phyloP scores from a whole-genome alignment of 2,888 invertebrate genomes.

The Blastobasis lacticolella region DNA sequence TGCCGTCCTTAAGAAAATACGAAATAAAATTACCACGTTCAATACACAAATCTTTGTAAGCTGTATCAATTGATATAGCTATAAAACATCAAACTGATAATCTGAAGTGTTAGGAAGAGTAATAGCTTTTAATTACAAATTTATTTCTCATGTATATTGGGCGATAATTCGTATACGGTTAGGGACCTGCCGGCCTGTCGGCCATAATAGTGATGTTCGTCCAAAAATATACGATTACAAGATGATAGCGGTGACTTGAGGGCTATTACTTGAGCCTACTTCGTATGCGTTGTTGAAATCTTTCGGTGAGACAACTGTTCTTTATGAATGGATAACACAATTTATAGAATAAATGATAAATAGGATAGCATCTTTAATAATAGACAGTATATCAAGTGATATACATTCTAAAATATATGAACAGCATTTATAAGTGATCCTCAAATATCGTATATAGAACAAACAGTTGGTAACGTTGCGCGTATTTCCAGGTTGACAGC shows the following conservation, averaged over 20 bases:
- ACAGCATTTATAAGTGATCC: no score
- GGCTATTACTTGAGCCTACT: constrained; percentile 29
- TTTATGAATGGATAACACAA: no score
- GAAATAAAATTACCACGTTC: no score
- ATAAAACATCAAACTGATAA: constrained; percentile 9
- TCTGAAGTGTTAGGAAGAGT: constrained; percentile 19
- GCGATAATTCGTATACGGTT: constrained; percentile 45
- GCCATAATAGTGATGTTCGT: constrained; percentile 41
- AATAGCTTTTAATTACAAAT: constrained; percentile 36
- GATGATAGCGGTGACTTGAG: constrained; percentile 15
- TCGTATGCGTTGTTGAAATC: constrained; percentile 2
- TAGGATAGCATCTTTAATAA: no score
- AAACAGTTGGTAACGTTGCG: no score
- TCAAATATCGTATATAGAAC: no score
- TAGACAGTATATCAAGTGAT: no score
- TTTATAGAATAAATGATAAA: no score
- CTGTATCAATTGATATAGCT: no score
- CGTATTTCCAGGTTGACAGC: constrained; percentile 18
- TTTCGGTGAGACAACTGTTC: not conserved
- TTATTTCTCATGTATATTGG: constrained; percentile 51
- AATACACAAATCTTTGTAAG: no score
- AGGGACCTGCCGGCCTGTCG: constrained; percentile 38
- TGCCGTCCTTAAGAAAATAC: not conserved
- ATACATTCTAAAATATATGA: no score
- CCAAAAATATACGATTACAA: constrained; percentile 49